Evolutionary conservation across 2,888 invertebrate species (phyloP), one percentile per base, ranked within the genome.

Genomic region (Sarcophaga subvicina): DNA sequence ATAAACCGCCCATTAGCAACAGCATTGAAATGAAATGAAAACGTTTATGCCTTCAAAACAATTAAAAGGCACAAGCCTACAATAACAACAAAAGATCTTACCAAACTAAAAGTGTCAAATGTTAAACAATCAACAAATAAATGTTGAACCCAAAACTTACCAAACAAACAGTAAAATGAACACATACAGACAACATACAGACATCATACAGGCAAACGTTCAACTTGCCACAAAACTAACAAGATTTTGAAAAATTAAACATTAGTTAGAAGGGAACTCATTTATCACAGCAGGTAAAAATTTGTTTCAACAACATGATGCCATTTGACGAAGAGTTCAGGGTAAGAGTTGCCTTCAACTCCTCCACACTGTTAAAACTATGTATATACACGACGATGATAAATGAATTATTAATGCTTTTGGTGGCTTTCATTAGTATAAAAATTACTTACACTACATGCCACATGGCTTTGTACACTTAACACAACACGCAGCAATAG

Each of bases 281-380:
- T 87, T 87, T 79, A 87, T 84, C 83, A 81, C 87, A 84, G 87
- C 87, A 84, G 87, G 84, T 81, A 79, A 80, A 70, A 66, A 80
- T 80, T 71, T 76, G 66, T 73, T 75, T 45, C 47, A 70, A 70
- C 75, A 71, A 76, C 75, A 64, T 71, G 70, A 70, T 84, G 75
- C 60, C 76, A 76, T n/a, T 47, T 11, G 12, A 80, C 22, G 27
- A 22, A 70, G 64, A 64, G 59, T 75, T 59, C 37, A 5, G 12
- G 25, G 8, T 25, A 60, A 64, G 73, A 47, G 69, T 63, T 63
- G 73, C 75, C 64, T 80, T 25, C 12, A 45, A 14, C 59, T 47
- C 59, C 82, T 82, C 14, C 54, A 59, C 14, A 17, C 4, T 17
- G 37, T 10, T 17, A n/a, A 37, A 54, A 54, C 3, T 2, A 2